These are phyloP conservation scores for Anomalospiza imberbis DNA, from an alignment of 2,797 vertebrate species.

Conservation along the genomic window DNA sequence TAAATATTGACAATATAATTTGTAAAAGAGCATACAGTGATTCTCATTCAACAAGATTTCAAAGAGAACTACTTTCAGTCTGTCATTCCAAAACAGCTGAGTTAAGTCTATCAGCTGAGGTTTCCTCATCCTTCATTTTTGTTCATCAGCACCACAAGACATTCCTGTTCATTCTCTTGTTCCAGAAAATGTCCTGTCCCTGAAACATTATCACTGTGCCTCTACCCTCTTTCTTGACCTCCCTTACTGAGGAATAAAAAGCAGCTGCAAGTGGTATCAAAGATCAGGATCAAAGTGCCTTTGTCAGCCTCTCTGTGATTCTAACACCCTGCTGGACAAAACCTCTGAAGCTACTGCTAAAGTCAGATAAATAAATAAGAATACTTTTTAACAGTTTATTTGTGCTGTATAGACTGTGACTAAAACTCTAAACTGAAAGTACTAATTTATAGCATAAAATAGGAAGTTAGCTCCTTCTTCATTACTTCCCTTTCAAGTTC, in stretches of 20 bases:
- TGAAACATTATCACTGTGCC: background rate
- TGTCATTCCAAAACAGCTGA: background rate
- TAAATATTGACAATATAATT: background rate
- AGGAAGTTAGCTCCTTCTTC: background rate
- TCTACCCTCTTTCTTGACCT: background rate
- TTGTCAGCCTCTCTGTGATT: background rate
- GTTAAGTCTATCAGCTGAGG: background rate
- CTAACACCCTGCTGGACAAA: background rate
- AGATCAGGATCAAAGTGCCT: background rate
- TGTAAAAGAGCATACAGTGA: background rate
- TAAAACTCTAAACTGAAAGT: background rate
- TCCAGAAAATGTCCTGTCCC: background rate
- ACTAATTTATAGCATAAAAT: background rate
- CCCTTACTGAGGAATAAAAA: background rate
- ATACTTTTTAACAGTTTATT: background rate
- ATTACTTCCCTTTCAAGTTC: background rate
- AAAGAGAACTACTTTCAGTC: background rate
- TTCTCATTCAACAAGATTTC: background rate
- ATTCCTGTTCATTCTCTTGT: background rate
- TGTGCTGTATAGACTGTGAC: background rate
- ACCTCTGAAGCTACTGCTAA: background rate
- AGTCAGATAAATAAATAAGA: background rate
- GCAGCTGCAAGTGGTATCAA: background rate
- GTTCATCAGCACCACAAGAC: background rate
- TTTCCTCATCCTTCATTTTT: background rate